Evolutionary conservation across 2,888 invertebrate genomes (phyloP).

Genomic region (Papilio gigon): DNA sequence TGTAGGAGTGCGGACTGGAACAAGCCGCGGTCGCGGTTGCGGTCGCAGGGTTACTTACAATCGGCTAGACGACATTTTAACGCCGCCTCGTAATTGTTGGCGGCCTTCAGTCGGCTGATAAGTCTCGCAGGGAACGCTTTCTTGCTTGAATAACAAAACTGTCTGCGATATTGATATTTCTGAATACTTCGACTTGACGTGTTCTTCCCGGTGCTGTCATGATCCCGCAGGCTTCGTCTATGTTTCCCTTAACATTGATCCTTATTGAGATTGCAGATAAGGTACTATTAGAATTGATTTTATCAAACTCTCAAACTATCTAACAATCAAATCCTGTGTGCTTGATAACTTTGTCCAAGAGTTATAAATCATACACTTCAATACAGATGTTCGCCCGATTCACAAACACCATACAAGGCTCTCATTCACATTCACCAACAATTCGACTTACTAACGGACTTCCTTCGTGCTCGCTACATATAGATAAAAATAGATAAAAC

Average conservation of each 20-base stretch:
- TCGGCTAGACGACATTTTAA: slow-evolving; percentile 27
- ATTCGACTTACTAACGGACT: slow-evolving; percentile 12
- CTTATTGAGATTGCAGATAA: too few relatives aligned
- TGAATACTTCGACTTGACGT: slow-evolving; percentile 11
- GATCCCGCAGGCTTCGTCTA: background rate
- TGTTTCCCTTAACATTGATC: too few relatives aligned
- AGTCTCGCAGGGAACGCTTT: slow-evolving; percentile 17
- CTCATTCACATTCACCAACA: slow-evolving; percentile 9
- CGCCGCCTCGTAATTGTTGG: slow-evolving; percentile 19
- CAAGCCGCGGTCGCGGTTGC: too few relatives aligned
- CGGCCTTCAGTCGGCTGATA: slow-evolving; percentile 22
- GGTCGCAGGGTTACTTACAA: background rate
- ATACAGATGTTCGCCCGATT: background rate
- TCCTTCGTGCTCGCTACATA: slow-evolving; percentile 3
- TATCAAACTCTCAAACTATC: background rate
- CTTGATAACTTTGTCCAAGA: background rate
- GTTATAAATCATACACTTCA: background rate
- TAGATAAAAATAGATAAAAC: slow-evolving; percentile 16
- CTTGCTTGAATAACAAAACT: slow-evolving; percentile 17
- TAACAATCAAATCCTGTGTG: background rate
- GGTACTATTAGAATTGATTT: too few relatives aligned
- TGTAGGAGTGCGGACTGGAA: background rate
- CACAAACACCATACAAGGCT: background rate
- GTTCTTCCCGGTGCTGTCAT: too few relatives aligned
- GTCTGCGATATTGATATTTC: slow-evolving; percentile 10